Evolutionary conservation across 2,888 invertebrate species (phyloP), one percentile per base, ranked within the genome.

Genomic region (Sepiola atlantica): DNA sequence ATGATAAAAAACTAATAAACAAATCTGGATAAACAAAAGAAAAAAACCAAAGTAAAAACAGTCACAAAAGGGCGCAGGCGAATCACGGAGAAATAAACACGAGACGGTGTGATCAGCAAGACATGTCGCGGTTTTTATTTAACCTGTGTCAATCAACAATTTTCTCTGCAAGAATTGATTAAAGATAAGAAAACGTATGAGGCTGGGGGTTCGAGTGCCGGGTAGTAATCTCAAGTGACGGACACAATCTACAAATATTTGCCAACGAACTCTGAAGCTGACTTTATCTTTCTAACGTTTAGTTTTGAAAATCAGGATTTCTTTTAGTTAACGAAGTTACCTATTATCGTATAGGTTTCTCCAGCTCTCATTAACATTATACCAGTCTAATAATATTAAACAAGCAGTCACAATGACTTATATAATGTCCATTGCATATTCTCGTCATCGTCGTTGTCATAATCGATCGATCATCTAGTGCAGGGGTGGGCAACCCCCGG

Each of bases 81-180:
- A 18, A 77, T 77, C 77, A 16, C 12, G 18, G 18, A 4, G 77
- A 77, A 77, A 77, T 32, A 77, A 77, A 77, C 77, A 77, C n/a
- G n/a, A 32, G n/a, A n/a, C 77, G 32, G 77, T 77, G 32, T 77
- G 77, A 77, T 77, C n/a, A 77, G 77, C n/a, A 16, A 77, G 77
- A 32, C n/a, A 77, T 77, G n/a, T n/a, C 77, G 32, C n/a, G 2
- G 18, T 77, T 77, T 45, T 77, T 77, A 77, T 77, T 77, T 77
- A 77, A 32, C 77, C 77, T 77, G n/a, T 77, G n/a, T n/a, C 77
- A 77, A 77, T 77, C 77, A 77, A 77, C n/a, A 77, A n/a, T 77
- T 77, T 77, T 77, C 77, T 77, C 16, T 21, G 14, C n/a, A n/a
- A 77, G n/a, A 77, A 18, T 18, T 77, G 77, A 77, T 77, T 77